Evolutionary conservation across 2,113 vertebrate genomes (phyloP).

Genomic region (Grammomys dolichurus): DNA sequence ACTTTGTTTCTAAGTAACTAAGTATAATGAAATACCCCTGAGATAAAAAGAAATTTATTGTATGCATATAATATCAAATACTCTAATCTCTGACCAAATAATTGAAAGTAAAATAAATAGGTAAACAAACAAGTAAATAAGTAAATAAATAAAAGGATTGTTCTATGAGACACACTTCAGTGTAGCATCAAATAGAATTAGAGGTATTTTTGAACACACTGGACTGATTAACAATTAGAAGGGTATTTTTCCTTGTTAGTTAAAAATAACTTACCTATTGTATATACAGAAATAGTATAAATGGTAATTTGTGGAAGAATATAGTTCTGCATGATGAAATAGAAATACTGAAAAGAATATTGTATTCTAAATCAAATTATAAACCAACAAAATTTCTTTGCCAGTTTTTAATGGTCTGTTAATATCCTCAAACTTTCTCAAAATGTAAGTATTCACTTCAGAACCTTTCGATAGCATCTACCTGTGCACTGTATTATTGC

Average conservation of each 20-base stretch:
- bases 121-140: neutral
- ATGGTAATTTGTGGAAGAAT: slow-evolving; percentile 7
- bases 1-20: slow-evolving; percentile 81
- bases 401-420: neutral
- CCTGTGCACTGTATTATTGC: neutral
- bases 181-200: slow-evolving; percentile 40
- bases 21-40: slow-evolving; percentile 79
- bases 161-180: slow-evolving; percentile 37
- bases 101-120: slow-evolving; percentile 8
- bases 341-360: neutral
- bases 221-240: slow-evolving; percentile 24
- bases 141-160: slow-evolving; percentile 57
- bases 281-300: slow-evolving; percentile 26
- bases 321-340: neutral
- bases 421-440: neutral
- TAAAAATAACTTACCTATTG: neutral
- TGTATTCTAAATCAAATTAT: slow-evolving; percentile 41
- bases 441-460: slow-evolving; percentile 18
- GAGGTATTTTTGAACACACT: neutral
- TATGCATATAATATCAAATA: slow-evolving; percentile 73
- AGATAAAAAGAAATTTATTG: slow-evolving; percentile 79
- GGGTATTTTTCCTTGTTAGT: neutral
- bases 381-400: neutral
- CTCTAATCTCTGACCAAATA: slow-evolving; percentile 71
- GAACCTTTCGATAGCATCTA: neutral